Evolutionary conservation across 2,113 vertebrate species (phyloP).

Genomic region (Petromus typicus): DNA sequence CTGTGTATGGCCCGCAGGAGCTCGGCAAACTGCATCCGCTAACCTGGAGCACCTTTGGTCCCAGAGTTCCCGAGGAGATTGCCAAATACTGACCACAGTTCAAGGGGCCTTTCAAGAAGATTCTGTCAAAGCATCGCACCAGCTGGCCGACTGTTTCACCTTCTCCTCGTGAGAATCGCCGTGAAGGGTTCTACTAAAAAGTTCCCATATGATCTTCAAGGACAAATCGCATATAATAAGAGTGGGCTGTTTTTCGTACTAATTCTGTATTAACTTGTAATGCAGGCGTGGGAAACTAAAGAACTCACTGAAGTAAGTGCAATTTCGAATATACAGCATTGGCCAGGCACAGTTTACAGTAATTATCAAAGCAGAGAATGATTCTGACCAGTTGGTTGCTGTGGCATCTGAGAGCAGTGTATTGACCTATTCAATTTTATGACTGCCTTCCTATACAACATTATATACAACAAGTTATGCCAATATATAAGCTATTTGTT

Average conservation of each 20-base stretch:
- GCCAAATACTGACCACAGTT: not conserved
- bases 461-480: not conserved
- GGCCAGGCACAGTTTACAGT: not conserved
- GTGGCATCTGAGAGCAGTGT: not conserved
- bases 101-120: not conserved
- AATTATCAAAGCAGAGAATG: not conserved
- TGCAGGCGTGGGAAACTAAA: not conserved
- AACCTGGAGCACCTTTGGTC: not conserved
- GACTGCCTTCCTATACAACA: not conserved
- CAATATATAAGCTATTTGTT: not conserved
- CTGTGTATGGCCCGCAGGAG: not conserved
- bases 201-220: not conserved
- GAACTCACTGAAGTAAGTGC: fast-evolving
- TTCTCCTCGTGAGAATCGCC: not conserved
- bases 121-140: not conserved
- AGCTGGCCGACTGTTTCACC: not conserved
- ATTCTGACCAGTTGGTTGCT: not conserved
- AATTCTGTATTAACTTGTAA: not conserved
- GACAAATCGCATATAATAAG: not conserved
- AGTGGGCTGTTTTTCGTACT: not conserved
- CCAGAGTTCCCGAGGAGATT: not conserved
- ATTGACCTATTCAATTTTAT: not conserved
- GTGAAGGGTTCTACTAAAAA: not conserved
- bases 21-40: not conserved
- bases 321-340: not conserved